phyloP scores from a whole-genome alignment of 2,113 vertebrate species.

The Pterophyllum scalare region DNA sequence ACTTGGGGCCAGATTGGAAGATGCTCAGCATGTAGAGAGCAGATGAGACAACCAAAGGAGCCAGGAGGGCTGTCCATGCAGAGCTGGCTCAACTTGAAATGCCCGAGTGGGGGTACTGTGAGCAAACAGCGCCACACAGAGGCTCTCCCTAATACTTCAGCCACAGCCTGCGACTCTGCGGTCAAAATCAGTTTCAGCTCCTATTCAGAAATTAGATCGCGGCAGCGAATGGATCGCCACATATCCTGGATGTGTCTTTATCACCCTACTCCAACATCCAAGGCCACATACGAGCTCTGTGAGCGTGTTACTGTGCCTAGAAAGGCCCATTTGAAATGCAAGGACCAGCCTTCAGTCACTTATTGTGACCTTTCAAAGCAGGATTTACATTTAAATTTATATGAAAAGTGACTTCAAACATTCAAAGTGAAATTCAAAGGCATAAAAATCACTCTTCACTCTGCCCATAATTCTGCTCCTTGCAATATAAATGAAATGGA shows the following conservation, averaged over 20 bases:
- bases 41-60: slow-evolving; percentile 65
- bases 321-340: slow-evolving; percentile 40
- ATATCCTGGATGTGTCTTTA: background rate
- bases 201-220: background rate
- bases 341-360: slow-evolving; percentile 27
- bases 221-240: background rate
- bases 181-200: background rate
- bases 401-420: slow-evolving; percentile 36
- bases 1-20: slow-evolving; percentile 74
- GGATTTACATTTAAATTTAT: slow-evolving; percentile 44
- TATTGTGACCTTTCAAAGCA: slow-evolving; percentile 50
- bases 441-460: background rate
- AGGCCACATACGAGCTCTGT: background rate
- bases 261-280: slow-evolving; percentile 28
- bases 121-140: slow-evolving; percentile 64
- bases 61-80: slow-evolving; percentile 57
- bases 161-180: background rate
- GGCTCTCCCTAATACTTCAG: slow-evolving; percentile 26
- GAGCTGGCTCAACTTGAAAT: slow-evolving; percentile 34
- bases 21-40: slow-evolving; percentile 66
- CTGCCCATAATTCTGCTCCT: background rate
- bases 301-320: slow-evolving; percentile 26
- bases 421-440: slow-evolving; percentile 26
- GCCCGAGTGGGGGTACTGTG: slow-evolving; percentile 10
- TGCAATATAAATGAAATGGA: slow-evolving; percentile 17